Evolutionary conservation across 2,113 vertebrate genomes (phyloP).

Genomic region (Oreamnos americanus): DNA sequence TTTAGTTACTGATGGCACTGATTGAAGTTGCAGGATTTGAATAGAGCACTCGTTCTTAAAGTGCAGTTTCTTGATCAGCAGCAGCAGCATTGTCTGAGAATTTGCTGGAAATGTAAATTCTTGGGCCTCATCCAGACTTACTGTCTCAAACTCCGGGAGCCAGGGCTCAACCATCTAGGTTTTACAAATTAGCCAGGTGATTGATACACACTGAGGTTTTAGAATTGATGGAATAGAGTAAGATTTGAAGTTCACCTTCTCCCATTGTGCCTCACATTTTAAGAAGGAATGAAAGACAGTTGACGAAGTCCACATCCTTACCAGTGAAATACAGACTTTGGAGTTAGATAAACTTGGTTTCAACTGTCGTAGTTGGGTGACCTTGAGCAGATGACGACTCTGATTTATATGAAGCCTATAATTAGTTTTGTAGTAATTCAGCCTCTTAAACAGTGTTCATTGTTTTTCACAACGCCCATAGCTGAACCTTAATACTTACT

Average conservation of each 20-base stretch:
- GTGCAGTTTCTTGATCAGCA: not conserved
- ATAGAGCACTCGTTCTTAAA: not conserved
- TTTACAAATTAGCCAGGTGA: not conserved
- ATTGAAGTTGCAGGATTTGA: not conserved
- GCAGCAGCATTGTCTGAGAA: not conserved
- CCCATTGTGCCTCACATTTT: not conserved
- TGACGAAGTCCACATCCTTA: not conserved
- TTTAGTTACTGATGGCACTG: not conserved
- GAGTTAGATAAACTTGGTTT: conserved; percentile 14
- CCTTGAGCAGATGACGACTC: not conserved
- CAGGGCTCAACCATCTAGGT: not conserved
- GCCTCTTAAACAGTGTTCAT: not conserved
- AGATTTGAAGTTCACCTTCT: not conserved
- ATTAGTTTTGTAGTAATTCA: conserved; percentile 28
- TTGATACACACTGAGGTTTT: not conserved
- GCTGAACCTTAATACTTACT: not conserved
- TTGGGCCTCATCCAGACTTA: not conserved
- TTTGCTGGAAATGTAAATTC: not conserved
- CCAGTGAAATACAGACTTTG: not conserved
- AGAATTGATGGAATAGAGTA: not conserved
- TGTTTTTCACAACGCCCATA: not conserved
- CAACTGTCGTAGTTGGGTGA: not conserved
- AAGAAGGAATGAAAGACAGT: not conserved
- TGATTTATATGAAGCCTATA: not conserved
- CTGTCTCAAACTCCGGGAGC: not conserved